Percentiles rank a stretch among this genome's conserved stretches.
These are phyloP conservation scores for Phoxinus phoxinus DNA, from an alignment of 2,113 vertebrate species.

Conservation along the genomic window DNA sequence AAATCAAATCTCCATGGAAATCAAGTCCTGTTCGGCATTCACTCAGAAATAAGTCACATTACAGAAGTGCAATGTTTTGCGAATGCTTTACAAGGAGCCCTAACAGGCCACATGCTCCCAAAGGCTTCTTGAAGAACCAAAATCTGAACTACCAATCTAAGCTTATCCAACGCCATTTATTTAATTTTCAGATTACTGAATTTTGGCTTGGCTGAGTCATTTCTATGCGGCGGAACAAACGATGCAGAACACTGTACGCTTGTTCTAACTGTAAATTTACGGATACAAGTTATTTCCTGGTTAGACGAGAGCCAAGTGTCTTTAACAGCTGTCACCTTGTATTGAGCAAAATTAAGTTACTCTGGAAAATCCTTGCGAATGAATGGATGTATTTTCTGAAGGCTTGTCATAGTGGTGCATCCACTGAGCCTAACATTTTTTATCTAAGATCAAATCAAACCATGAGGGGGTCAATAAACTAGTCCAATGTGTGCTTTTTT, in stretches of 20 bases:
- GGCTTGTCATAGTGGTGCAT: not conserved
- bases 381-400: not conserved
- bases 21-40: not conserved
- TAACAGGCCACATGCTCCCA: not conserved
- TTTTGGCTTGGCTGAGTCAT: not conserved
- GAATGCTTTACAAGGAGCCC: not conserved
- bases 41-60: not conserved
- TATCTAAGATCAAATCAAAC: not conserved
- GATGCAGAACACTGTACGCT: constrained; percentile 12
- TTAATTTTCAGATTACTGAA: not conserved
- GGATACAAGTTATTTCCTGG: constrained; percentile 49
- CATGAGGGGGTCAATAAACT: not conserved
- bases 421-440: not conserved
- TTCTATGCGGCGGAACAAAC: not conserved
- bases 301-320: not conserved
- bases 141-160: not conserved
- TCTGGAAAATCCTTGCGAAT: constrained; percentile 48
- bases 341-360: constrained; percentile 30
- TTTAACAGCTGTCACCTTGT: constrained; percentile 16
- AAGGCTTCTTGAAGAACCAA: not conserved
- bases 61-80: not conserved
- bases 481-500: not conserved
- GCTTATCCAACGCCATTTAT: not conserved
- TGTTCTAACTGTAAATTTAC: constrained; percentile 40
- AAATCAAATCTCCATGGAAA: not conserved